A percentile compares a stretch with the other conserved stretches of the same genome.
Conservation (phyloP, 2,797 vertebrate species). For the Sphenopsis melanotis region DNA sequence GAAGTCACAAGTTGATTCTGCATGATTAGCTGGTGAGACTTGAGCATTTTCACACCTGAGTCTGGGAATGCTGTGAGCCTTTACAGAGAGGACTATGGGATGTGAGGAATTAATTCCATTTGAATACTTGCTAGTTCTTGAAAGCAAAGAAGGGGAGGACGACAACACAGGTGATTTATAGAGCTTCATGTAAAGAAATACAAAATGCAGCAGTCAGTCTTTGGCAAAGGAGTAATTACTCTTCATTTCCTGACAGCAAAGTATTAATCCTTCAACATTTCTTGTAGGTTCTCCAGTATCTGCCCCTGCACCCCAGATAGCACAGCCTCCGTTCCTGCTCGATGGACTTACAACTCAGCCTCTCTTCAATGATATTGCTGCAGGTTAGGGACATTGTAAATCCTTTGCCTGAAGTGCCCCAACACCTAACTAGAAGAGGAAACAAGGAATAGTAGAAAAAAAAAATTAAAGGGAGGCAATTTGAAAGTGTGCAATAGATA, state of each 20-base stretch:
- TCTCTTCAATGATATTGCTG: slow-evolving; percentile 90
- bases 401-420: neutral
- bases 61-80: neutral
- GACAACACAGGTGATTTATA: neutral
- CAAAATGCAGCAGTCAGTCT: neutral
- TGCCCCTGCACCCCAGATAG: slow-evolving; percentile 80
- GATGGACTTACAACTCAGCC: slow-evolving; percentile 92
- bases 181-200: neutral
- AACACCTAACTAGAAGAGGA: neutral
- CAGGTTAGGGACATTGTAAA: slow-evolving; percentile 81
- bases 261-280: slow-evolving; percentile 22
- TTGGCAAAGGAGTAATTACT: neutral
- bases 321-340: slow-evolving; percentile 90
- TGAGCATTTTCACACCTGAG: neutral
- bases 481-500: neutral
- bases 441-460: neutral
- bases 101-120: neutral
- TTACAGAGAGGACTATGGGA: neutral
- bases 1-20: neutral
- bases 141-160: neutral
- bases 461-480: neutral
- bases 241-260: neutral
- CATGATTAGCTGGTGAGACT: neutral
- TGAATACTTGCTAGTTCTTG: neutral
- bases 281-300: slow-evolving; percentile 81